A percentile compares a stretch with the other conserved stretches of the same genome.
These are phyloP conservation scores for Eueides isabella DNA, from an alignment of 1,140 invertebrate species.

Conservation along the genomic window DNA sequence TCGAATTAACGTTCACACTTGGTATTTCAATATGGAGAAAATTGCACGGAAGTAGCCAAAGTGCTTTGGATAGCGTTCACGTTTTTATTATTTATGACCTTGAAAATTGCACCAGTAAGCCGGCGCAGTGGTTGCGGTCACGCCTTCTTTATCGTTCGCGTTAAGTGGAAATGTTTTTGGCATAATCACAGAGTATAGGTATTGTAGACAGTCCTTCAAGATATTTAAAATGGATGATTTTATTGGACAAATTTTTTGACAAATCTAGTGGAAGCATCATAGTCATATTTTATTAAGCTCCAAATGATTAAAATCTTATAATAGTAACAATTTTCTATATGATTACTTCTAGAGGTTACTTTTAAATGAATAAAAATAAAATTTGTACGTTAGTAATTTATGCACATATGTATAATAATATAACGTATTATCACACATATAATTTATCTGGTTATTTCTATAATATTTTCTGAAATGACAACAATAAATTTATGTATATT, in stretches of 20 bases:
- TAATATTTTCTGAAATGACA: no score
- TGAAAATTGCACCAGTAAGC: slow-evolving; percentile 80
- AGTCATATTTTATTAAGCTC: no score
- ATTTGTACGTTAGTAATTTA: no score
- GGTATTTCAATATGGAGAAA: slow-evolving; percentile 72
- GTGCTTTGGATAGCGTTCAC: slow-evolving; percentile 76
- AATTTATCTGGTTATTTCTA: no score
- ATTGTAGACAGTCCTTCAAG: not conserved
- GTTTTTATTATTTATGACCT: slow-evolving; percentile 81
- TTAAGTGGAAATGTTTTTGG: slow-evolving; percentile 54
- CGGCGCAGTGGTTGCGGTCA: slow-evolving; percentile 74
- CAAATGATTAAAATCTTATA: no score
- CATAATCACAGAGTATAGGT: slow-evolving; percentile 5
- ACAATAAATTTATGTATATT: no score
- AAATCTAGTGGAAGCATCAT: no score
- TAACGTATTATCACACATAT: no score
- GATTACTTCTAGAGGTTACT: no score
- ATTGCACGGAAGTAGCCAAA: slow-evolving; percentile 71
- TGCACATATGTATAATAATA: no score
- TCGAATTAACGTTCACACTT: slow-evolving; percentile 29
- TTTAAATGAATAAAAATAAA: no score
- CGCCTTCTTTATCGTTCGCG: slow-evolving; percentile 76
- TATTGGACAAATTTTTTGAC: not conserved
- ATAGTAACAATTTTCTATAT: no score
- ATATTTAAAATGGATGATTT: not conserved